Conservation (phyloP, 2,113 vertebrate species). For the Plectropomus leopardus region DNA sequence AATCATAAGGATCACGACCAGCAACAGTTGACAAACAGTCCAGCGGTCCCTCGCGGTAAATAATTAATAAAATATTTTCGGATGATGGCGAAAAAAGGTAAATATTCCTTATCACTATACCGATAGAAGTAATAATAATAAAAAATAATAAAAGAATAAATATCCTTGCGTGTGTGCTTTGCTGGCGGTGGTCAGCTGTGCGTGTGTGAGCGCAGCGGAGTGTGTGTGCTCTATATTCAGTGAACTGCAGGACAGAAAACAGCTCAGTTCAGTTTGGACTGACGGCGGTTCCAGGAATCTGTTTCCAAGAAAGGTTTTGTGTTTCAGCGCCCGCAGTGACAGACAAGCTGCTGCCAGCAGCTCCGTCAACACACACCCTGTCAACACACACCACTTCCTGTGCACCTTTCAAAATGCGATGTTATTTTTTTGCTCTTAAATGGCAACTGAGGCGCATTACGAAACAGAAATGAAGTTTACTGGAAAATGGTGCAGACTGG, state of each 20-base stretch:
- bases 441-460: neutral
- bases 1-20: conserved; percentile 49
- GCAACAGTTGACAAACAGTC: neutral
- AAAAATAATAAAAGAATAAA: neutral
- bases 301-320: conserved; percentile 77
- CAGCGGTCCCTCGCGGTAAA: neutral
- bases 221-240: conserved; percentile 27
- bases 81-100: neutral
- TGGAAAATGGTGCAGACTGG: neutral
- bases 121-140: neutral
- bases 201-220: neutral
- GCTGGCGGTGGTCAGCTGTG: neutral
- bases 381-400: conserved; percentile 16
- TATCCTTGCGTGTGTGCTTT: neutral
- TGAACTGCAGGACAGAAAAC: conserved; percentile 49
- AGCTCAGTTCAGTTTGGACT: conserved; percentile 46
- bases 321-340: conserved; percentile 66
- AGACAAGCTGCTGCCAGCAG: conserved; percentile 13
- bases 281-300: conserved; percentile 75
- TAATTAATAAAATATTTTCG: neutral
- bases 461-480: neutral
- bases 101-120: neutral
- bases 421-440: rapidly evolving
- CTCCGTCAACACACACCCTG: neutral
- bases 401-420: conserved; percentile 22